These are phyloP conservation scores for Lepas anatifera DNA, from an alignment of 2,888 invertebrate genomes.

Conservation along the genomic window DNA sequence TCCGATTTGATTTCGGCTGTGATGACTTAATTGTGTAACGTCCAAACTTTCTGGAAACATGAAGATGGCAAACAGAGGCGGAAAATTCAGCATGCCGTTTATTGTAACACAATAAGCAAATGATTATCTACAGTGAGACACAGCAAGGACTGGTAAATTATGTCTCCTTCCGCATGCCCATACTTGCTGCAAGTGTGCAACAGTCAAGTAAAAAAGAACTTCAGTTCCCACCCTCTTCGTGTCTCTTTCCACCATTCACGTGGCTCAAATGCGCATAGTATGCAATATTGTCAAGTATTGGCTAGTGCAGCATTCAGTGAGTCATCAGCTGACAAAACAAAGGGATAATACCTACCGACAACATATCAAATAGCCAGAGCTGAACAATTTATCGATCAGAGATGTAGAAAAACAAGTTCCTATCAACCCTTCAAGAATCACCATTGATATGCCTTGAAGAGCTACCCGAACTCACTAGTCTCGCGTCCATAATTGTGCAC, in stretches of 20 bases:
- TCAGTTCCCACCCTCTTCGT: not conserved
- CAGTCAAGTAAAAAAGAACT: not conserved
- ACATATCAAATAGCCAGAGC: not conserved
- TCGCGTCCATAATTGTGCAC: not conserved
- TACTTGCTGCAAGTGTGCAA: not conserved
- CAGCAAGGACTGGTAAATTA: too few species aligned
- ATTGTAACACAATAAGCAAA: not conserved
- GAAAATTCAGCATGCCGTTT: not conserved
- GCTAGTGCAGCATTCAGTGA: not conserved
- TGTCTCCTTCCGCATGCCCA: not conserved
- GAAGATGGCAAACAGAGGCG: too few species aligned
- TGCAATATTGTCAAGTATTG: not conserved
- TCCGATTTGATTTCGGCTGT: too few species aligned
- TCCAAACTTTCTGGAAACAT: too few species aligned
- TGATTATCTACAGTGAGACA: conserved; percentile 5
- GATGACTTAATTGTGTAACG: too few species aligned
- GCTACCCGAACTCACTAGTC: not conserved
- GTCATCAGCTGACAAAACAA: not conserved
- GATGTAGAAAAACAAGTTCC: not conserved
- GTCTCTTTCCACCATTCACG: not conserved
- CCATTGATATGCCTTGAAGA: not conserved
- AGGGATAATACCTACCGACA: not conserved
- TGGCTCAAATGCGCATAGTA: not conserved
- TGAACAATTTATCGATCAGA: not conserved
- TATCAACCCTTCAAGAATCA: not conserved